Evolutionary conservation across 2,888 invertebrate genomes (phyloP).

Genomic region (Trissolcus japonicus): DNA sequence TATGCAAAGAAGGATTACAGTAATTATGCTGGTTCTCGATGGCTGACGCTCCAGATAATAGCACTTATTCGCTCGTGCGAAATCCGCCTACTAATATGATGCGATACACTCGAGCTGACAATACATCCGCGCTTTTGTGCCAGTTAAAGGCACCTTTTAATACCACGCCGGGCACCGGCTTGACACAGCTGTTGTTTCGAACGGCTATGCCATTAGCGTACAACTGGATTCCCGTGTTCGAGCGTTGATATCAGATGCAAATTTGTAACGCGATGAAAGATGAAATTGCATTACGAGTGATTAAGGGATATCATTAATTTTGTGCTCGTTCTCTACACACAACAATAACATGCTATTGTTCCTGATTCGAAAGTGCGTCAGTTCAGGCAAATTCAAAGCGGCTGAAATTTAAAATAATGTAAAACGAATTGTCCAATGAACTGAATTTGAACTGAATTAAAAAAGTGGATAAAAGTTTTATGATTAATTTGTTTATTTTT

Average conservation of each 20-base stretch:
- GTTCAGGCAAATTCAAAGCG: background rate
- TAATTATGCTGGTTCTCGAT: constrained; percentile 58
- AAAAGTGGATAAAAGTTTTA: background rate
- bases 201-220: constrained; percentile 39
- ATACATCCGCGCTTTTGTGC: constrained; percentile 54
- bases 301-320: constrained; percentile 35
- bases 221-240: constrained; percentile 41
- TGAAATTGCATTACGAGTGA: constrained; percentile 42
- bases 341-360: constrained; percentile 19
- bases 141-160: constrained; percentile 51
- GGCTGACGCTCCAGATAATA: constrained; percentile 59
- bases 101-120: constrained; percentile 49
- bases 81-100: constrained; percentile 57
- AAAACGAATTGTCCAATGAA: background rate
- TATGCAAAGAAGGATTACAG: constrained; percentile 55
- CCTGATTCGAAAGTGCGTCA: constrained; percentile 6
- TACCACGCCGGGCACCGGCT: constrained; percentile 36
- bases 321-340: constrained; percentile 15
- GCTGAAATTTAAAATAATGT: background rate
- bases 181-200: constrained; percentile 54
- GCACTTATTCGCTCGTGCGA: constrained; percentile 53
- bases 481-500: no score
- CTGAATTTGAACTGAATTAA: constrained; percentile 5
- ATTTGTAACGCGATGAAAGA: constrained; percentile 48
- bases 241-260: constrained; percentile 36